Evolutionary conservation across 2,113 vertebrate species (phyloP), one percentile per base, ranked within the genome.

Genomic region (Noctilio leporinus): DNA sequence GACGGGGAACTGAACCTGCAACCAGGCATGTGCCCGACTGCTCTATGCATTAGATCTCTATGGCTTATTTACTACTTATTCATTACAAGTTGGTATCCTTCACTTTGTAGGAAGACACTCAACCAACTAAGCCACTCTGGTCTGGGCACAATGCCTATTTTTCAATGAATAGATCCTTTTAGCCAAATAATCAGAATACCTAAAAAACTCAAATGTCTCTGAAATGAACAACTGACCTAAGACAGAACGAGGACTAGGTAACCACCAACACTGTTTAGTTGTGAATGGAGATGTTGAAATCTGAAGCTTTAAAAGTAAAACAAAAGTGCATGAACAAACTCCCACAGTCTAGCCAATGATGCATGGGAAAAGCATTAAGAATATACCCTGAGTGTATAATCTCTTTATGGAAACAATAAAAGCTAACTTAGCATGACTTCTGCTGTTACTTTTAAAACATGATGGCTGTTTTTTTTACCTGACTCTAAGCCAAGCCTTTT

Each of bases 401-500:
- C 30, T 89, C 92, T 89, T 75, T 67, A 72, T 90, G 83, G 76
- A 82, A 95, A 83, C 59, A 88, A 86, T 69, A 49, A 88, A 72
- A 93, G 73, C 35, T 78, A 80, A 47, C 72, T 96, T 38, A 95
- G 96, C 96, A 97, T 81, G 91, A 47, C 95, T 95, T 96, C 76
- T 94, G 93, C 86, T 94, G 96, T 80, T 94, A 53, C 77, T 83
- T 97, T 98, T 69, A 94, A 96, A 95, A 93, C 87, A 67, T 12
- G 47, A 86, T 86, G 90, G 88, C 67, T 97, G 43, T 77, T 77
- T 84, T 84, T 70, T 94, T 96, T 98, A 99, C 99, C 98, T 98
- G 98, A 97, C 86, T 99, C 98, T 96, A 98, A 95, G 94, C 99
- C 99, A 95, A 99, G 98, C 89, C 99, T 99, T 98, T 99, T 99